A percentile compares a stretch with the other conserved stretches of the same genome.
Evolutionary conservation across 2,113 vertebrate genomes (phyloP).

Genomic region (Copsychus sechellarum): DNA sequence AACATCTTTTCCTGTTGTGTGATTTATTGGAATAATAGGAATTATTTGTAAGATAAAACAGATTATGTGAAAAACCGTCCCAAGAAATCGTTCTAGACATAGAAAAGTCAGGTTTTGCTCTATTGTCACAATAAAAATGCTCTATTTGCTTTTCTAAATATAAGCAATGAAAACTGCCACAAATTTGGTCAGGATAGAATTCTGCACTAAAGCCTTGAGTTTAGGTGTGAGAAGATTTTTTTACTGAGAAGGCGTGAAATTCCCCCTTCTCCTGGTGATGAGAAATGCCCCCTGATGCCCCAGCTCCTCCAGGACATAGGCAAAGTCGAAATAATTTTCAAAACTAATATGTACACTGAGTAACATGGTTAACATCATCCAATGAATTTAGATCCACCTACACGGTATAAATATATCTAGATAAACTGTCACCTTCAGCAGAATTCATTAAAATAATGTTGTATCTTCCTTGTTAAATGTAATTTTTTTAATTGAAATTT

Average conservation of each 20-base stretch:
- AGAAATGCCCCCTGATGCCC: slow-evolving; percentile 51
- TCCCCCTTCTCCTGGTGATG: not conserved
- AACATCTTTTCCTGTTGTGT: not conserved
- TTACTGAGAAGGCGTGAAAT: slow-evolving; percentile 36
- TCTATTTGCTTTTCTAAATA: slow-evolving; percentile 58
- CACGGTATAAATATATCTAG: slow-evolving; percentile 75
- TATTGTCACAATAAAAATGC: slow-evolving; percentile 43
- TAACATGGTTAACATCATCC: slow-evolving; percentile 74
- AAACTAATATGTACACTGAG: slow-evolving; percentile 71
- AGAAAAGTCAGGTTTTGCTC: slow-evolving; percentile 22
- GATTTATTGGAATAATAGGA: slow-evolving; percentile 18
- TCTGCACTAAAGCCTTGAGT: slow-evolving; percentile 1
- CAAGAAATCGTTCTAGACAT: not conserved
- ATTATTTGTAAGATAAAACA: not conserved
- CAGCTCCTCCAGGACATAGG: slow-evolving; percentile 64
- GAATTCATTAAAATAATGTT: slow-evolving; percentile 83
- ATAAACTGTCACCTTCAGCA: slow-evolving; percentile 83
- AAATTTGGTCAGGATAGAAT: slow-evolving; percentile 34
- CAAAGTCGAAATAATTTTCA: slow-evolving; percentile 72
- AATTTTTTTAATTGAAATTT: slow-evolving; percentile 87
- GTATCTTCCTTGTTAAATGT: slow-evolving; percentile 74
- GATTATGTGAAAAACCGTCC: not conserved
- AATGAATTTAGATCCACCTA: slow-evolving; percentile 77
- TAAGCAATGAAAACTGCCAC: slow-evolving; percentile 25
- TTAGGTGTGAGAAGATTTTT: slow-evolving; percentile 41